Conservation (phyloP, 2,113 vertebrate species). For the Salvator merianae region DNA sequence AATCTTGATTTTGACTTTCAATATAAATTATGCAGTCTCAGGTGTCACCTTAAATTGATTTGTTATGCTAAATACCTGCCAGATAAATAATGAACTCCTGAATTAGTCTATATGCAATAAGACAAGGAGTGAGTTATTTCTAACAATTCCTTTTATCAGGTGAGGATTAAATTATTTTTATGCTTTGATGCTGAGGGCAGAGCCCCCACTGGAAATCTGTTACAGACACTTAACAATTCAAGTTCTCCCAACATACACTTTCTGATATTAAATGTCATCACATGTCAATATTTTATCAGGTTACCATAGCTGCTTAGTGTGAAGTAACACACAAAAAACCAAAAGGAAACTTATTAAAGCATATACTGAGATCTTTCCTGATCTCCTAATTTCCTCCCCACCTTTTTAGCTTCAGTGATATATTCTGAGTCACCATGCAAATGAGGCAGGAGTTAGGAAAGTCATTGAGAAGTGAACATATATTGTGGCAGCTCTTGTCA, state of each 20-base stretch:
- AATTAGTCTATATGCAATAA: slow-evolving; percentile 68
- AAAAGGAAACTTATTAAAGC: slow-evolving; percentile 38
- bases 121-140: slow-evolving; percentile 75
- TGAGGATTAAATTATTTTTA: slow-evolving; percentile 59
- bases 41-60: slow-evolving; percentile 76
- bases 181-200: slow-evolving; percentile 20
- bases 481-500: too few relatives aligned
- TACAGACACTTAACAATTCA: slow-evolving; percentile 63
- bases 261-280: slow-evolving; percentile 71
- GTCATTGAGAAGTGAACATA: too few relatives aligned
- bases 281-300: slow-evolving; percentile 64
- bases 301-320: slow-evolving; percentile 65
- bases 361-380: slow-evolving; percentile 29
- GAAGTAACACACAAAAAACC: slow-evolving; percentile 62
- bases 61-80: slow-evolving; percentile 77
- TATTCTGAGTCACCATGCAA: slow-evolving; percentile 13
- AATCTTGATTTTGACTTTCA: slow-evolving; percentile 69
- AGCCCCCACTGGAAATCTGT: slow-evolving; percentile 31
- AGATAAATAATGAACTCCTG: slow-evolving; percentile 79
- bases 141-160: slow-evolving; percentile 59
- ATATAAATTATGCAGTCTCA: slow-evolving; percentile 70
- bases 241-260: slow-evolving; percentile 46
- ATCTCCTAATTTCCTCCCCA: slow-evolving; percentile 26
- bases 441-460: too few relatives aligned
- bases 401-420: slow-evolving; percentile 12